phyloP scores from a whole-genome alignment of 2,888 invertebrate species.

The Xestia rhomboidea region DNA sequence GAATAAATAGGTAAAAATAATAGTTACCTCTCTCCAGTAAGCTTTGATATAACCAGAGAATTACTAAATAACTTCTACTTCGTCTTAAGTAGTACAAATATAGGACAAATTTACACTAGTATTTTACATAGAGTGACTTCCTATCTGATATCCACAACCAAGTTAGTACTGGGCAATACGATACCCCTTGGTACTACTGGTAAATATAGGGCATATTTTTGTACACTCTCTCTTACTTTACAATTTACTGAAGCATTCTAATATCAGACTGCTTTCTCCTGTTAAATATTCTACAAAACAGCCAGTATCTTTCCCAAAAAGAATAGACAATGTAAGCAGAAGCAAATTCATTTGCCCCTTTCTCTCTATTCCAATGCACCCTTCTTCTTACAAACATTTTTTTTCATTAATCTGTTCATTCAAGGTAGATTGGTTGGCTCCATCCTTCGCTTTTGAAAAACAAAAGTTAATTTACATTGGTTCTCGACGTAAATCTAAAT shows the following conservation, averaged over 20 bases:
- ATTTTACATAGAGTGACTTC: too few species aligned
- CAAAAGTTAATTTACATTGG: constrained; percentile 52
- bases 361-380: constrained; percentile 26
- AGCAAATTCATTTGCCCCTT: constrained; percentile 21
- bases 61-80: background rate
- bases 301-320: constrained; percentile 8
- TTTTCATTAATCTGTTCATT: constrained; percentile 58
- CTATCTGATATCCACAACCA: too few species aligned
- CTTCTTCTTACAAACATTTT: constrained; percentile 37
- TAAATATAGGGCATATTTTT: constrained; percentile 2
- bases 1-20: background rate
- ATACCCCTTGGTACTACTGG: background rate
- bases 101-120: background rate
- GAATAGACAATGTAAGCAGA: constrained; percentile 33
- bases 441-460: constrained; percentile 36
- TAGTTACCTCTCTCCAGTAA: too few species aligned
- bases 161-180: background rate
- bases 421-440: constrained; percentile 42
- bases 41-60: background rate
- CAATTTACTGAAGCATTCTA: background rate
- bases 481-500: constrained; percentile 8
- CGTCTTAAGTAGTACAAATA: background rate
- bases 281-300: constrained; percentile 29
- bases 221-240: background rate
- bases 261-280: background rate